phyloP scores from a whole-genome alignment of 2,113 vertebrate genomes.

The Channa maculata region DNA sequence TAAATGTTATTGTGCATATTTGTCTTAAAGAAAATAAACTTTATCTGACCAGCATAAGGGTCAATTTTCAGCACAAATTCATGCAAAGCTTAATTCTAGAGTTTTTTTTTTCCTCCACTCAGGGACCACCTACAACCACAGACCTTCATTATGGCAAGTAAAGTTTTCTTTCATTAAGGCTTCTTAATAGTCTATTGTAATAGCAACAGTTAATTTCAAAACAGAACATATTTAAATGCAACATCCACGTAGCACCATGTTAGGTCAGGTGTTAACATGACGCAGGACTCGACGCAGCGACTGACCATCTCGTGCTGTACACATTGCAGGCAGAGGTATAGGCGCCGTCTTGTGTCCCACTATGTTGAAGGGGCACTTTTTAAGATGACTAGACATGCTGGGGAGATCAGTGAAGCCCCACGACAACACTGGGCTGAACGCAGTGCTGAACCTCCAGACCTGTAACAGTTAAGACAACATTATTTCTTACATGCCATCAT shows the following conservation, averaged over 20 bases:
- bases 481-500: no score
- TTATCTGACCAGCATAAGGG: conserved; percentile 61
- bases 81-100: conserved; percentile 58
- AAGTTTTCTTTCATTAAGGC: conserved; percentile 88
- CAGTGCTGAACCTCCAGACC: conserved; percentile 98
- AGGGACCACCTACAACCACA: conserved; percentile 32
- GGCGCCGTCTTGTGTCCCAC: conserved; percentile 92
- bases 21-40: conserved; percentile 68
- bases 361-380: conserved; percentile 92
- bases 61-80: conserved; percentile 76
- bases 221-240: conserved; percentile 87
- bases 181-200: conserved; percentile 78
- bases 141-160: conserved; percentile 84
- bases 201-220: conserved; percentile 66
- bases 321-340: conserved; percentile 95
- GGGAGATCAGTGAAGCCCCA: conserved; percentile 95
- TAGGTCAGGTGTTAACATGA: conserved; percentile 81
- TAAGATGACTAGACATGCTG: conserved; percentile 97
- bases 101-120: conserved; percentile 6
- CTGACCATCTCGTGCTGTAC: conserved; percentile 90
- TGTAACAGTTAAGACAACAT: conserved; percentile 59
- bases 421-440: conserved; percentile 92
- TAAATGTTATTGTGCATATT: conserved; percentile 73
- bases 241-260: conserved; percentile 85
- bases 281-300: conserved; percentile 87